Base-by-base conservation (phyloP, 2,888 invertebrate species). In the Himalopsyche kuldschensis region DNA sequence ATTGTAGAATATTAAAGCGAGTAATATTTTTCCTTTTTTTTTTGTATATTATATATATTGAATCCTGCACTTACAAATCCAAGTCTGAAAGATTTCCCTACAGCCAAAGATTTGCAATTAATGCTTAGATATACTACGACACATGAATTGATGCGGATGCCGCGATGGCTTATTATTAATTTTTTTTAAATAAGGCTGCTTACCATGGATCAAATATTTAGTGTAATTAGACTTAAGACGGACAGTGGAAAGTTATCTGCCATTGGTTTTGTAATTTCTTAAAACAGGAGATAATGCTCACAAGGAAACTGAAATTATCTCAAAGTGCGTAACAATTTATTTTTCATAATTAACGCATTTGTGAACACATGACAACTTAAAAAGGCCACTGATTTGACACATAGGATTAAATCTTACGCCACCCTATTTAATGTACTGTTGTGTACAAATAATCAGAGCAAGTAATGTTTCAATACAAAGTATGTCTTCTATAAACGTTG, bases 71-170 rank as follows among this genome's bases (percentile, higher is more conserved):
- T 83, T 81, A 35, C 47, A 48, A 79, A 83, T 75, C 48, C 63
- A 82, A 85, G 83, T 85, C 85, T 85, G 85, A 85, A 83, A 80
- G 63, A 75, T 82, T 85, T 69, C 69, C 35, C 79, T 79, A 83
- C 81, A 83, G 79, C 85, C 85, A 85, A 85, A 85, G 85, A 85
- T 85, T 84, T 80, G 75, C 48, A 81, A 55, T 46, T 79, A 63
- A 63, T 69, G 69, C 69, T 69, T 69, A 69, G 69, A 69, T 69
- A 69, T 69, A 15, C 69, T 69, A 69, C 69, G 15, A 69, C 27
- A 69, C 27, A 69, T 30, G 24, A 27, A 69, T 55, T 55, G 55
- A 20, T 55, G 55, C 55, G 55, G 55, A 55, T 24, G 55, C 55
- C 55, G 55, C 55, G 55, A 24, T 24, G 69, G 69, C 15, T 69